Evolutionary conservation across 2,113 vertebrate genomes (phyloP), one percentile per base, ranked within the genome.

Genomic region (Barbus barbus): DNA sequence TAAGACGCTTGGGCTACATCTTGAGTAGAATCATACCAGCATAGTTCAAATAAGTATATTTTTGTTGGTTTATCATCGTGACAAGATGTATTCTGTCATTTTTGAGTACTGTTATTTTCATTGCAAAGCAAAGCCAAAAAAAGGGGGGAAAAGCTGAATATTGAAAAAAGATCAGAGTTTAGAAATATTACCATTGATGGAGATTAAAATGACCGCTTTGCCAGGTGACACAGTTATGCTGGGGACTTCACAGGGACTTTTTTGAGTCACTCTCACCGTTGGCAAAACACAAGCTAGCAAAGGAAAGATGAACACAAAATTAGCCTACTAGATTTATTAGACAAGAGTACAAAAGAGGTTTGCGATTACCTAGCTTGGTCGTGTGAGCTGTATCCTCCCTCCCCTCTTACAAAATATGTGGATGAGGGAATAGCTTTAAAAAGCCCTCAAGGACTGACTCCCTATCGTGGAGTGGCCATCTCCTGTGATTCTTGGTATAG

Each of bases 171-270:
- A 63, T 63, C 12, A 63, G 60, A 63, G 60, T 63, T 48, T 77
- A 53, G 53, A 77, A 53, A 53, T 20, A 26, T 77, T 77, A 77
- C 75, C 48, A 77, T 77, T 77, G 48, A 77, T 77, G 75, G 46
- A 56, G 56, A 77, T 77, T 13, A 77, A 33, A 33, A 77, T 77
- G 13, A 56, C 74, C 7, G 74, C 46, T 51, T 77, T 77, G 4
- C 75, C 75, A 9, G 48, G 75, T 5, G 48, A 56, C 48, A 77
- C 6, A 56, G 44, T 53, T 33, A 77, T 33, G 3, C 31, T 51
- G 28, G 75, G 26, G 31, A 77, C n/a, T 28, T 56, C 75, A 77
- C 75, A 77, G 48, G 26, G 48, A 33, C 75, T 56, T 77, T 77
- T 77, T 20, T 46, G 48, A 67, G 63, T 67, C 3, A 53, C 41